Conservation (phyloP, 2,113 vertebrate genomes). For the Willisornis vidua region DNA sequence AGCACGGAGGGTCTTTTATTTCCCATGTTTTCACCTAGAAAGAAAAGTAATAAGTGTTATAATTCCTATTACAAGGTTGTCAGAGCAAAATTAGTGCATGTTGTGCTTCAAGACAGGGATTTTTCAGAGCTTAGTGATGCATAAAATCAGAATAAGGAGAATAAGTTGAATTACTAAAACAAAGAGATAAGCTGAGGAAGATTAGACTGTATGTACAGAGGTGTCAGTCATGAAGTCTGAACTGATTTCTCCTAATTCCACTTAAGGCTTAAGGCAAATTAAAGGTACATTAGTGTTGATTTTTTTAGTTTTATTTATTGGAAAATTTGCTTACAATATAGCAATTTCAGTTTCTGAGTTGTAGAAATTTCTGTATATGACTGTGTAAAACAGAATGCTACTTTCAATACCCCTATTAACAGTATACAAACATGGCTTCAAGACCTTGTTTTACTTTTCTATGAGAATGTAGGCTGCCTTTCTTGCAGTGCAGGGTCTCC, state of each 20-base stretch:
- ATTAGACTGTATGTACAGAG: background rate
- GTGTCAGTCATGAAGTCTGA: background rate
- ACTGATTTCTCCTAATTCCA: background rate
- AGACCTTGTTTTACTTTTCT: background rate
- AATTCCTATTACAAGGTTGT: constrained; percentile 66
- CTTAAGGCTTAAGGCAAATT: background rate
- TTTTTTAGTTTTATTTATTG: background rate
- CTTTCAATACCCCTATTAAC: background rate
- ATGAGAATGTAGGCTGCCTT: background rate
- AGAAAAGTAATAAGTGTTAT: constrained; percentile 52
- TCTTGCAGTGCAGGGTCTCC: background rate
- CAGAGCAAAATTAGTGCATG: constrained; percentile 68
- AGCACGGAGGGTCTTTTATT: constrained; percentile 10
- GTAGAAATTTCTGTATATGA: background rate
- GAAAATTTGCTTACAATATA: background rate
- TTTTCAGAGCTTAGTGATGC: constrained; percentile 31
- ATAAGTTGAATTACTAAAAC: constrained; percentile 59
- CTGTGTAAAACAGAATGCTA: background rate
- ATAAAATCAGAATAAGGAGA: constrained; percentile 56
- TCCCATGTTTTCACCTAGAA: constrained; percentile 28
- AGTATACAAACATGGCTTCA: background rate
- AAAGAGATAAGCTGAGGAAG: background rate
- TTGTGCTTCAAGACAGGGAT: background rate
- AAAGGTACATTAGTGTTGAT: background rate
- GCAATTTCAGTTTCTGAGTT: background rate